phyloP scores from a whole-genome alignment of 2,113 vertebrate genomes.

The Phocoena sinus region DNA sequence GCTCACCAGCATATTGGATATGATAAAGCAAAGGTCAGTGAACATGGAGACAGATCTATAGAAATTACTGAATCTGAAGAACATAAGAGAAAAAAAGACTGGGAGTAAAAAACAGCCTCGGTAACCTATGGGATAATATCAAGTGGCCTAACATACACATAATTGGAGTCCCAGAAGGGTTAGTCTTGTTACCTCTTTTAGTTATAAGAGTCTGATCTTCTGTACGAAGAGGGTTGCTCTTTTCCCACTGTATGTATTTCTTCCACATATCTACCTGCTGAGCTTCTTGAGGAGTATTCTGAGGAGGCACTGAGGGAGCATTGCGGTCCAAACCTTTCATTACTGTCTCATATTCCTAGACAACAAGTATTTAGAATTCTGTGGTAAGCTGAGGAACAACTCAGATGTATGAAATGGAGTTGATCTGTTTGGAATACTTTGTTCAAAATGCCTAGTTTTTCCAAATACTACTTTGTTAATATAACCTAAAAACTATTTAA shows the following conservation, averaged over 20 bases:
- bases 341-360: slow-evolving; percentile 97
- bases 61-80: slow-evolving; percentile 18
- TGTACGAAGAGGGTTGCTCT: slow-evolving; percentile 96
- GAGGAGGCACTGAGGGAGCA: slow-evolving; percentile 96
- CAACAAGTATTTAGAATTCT: slow-evolving; percentile 18
- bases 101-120: not conserved
- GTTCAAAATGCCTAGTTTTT: slow-evolving; percentile 18
- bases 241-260: slow-evolving; percentile 99
- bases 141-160: not conserved
- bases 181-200: slow-evolving; percentile 89
- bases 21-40: slow-evolving; percentile 5
- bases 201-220: slow-evolving; percentile 99
- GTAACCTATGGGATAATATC: not conserved
- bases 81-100: not conserved
- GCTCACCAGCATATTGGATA: not conserved
- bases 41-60: not conserved
- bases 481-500: slow-evolving; percentile 40
- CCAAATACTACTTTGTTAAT: slow-evolving; percentile 33
- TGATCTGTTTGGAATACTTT: not conserved
- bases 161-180: not conserved
- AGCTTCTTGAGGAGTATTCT: slow-evolving; percentile 97
- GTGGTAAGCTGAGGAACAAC: not conserved
- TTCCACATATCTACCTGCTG: slow-evolving; percentile 99
- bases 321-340: slow-evolving; percentile 99
- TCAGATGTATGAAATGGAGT: not conserved